Evolutionary conservation across 2,113 vertebrate genomes (phyloP), one percentile per base, ranked within the genome.

Genomic region (Conger conger): DNA sequence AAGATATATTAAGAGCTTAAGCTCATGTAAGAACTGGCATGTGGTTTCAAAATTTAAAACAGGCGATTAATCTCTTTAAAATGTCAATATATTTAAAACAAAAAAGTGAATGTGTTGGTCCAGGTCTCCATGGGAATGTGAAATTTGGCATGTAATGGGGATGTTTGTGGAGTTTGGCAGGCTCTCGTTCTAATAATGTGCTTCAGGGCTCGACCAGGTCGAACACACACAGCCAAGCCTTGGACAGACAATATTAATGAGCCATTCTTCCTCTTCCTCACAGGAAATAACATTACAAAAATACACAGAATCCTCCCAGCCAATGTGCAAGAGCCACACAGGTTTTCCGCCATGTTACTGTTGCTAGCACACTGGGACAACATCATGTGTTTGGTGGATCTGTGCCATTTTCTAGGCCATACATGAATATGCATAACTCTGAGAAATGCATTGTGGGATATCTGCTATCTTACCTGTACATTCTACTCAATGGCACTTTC

Each of bases 401-500:
- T 68, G 17, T 68, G n/a, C 27, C 6, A 33, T 33, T 30, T 73
- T 73, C 27, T 11, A 73, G 68, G 4, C 3, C 27, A 13, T 18
- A 23, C n/a, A 13, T 33, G 6, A 9, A 23, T 30, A 30, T 33
- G 11, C 27, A 27, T 13, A 2, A 33, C 68, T n/a, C 60, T 73
- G 68, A 33, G 68, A 13, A 73, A 30, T 73, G 68, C 68, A 73
- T 33, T 73, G 27, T 73, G 68, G 68, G 15, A 54, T 23, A 53
- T 8, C 80, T 27, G 11, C 2, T 40, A 33, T 81, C 96, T 97
- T 88, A 99, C 98, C 97, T 98, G 95, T 96, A 96, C 95, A 97
- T 94, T 95, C 96, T 93, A 90, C 93, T 94, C 90, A 97, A 95
- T 9, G 97, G 96, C 60, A 95, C 96, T 91, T 98, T 99, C 89